phyloP scores from a whole-genome alignment of 2,797 vertebrate species.

The Platyrinchus mystaceus region DNA sequence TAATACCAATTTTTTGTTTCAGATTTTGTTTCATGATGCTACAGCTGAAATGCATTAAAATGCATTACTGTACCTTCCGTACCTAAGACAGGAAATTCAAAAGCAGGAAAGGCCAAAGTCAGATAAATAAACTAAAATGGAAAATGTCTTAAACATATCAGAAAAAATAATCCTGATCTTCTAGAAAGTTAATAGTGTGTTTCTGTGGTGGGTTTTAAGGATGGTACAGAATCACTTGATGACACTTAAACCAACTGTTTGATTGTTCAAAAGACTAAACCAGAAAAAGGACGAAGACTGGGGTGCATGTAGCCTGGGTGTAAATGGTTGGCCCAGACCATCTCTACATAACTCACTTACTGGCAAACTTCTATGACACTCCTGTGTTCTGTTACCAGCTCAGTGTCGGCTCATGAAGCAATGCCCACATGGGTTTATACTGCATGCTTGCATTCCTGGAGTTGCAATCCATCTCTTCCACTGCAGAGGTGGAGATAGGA shows the following conservation, averaged over 20 bases:
- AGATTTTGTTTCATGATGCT: neutral
- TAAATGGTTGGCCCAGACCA: neutral
- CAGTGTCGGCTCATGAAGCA: neutral
- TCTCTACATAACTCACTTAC: neutral
- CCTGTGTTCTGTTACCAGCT: neutral
- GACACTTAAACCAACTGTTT: neutral
- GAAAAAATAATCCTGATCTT: neutral
- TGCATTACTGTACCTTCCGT: neutral
- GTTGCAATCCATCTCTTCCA: neutral
- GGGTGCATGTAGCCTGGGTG: neutral
- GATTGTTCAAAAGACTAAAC: neutral
- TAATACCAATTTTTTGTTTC: neutral
- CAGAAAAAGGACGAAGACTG: neutral
- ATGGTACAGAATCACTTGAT: neutral
- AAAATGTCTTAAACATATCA: neutral
- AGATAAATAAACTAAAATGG: neutral
- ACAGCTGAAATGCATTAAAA: neutral
- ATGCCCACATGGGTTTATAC: neutral
- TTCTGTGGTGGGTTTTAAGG: neutral
- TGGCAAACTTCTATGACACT: neutral
- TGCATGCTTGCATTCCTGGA: neutral
- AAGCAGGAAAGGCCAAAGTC: neutral
- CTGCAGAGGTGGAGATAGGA: neutral
- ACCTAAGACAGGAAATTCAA: neutral
- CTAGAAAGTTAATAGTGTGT: neutral